Conservation (phyloP, 2,113 vertebrate genomes). For the Halichoeres trimaculatus region DNA sequence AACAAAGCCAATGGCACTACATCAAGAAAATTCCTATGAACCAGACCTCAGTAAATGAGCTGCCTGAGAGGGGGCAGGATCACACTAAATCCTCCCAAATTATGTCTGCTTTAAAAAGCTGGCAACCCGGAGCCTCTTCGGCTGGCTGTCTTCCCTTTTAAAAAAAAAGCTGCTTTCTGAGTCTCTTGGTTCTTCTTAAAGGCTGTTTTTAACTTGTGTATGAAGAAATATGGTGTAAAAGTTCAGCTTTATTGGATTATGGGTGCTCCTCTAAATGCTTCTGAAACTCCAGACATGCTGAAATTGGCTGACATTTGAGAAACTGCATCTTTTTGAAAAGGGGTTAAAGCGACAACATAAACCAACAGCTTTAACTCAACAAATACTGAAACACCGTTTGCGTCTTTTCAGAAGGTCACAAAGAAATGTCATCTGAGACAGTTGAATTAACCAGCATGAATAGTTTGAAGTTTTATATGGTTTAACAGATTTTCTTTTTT, state of each 20-base stretch:
- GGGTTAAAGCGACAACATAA: neutral
- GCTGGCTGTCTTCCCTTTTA: neutral
- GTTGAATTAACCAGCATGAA: too few relatives aligned
- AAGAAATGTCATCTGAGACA: neutral
- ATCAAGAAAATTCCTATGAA: conserved; percentile 43
- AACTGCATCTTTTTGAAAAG: neutral
- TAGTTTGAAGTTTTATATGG: neutral
- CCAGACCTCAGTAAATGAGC: conserved; percentile 50
- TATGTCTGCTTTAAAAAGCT: conserved; percentile 52
- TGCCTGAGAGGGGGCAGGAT: conserved; percentile 40
- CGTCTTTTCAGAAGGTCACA: neutral
- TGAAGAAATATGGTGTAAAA: neutral
- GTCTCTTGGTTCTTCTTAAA: conserved; percentile 2
- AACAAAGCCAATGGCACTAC: conserved; percentile 23
- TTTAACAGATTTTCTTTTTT: neutral
- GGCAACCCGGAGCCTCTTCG: neutral
- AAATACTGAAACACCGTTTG: neutral
- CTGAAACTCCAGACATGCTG: neutral
- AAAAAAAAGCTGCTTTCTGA: conserved; percentile 2
- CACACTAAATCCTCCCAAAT: conserved; percentile 57
- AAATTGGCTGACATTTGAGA: too few relatives aligned
- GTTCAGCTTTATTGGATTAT: conserved; percentile 1
- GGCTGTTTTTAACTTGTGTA: conserved; percentile 7
- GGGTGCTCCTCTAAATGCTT: rapidly evolving
- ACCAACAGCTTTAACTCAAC: neutral